Base-by-base conservation (phyloP, 2,888 invertebrate genomes). In the Archips crataeganus region DNA sequence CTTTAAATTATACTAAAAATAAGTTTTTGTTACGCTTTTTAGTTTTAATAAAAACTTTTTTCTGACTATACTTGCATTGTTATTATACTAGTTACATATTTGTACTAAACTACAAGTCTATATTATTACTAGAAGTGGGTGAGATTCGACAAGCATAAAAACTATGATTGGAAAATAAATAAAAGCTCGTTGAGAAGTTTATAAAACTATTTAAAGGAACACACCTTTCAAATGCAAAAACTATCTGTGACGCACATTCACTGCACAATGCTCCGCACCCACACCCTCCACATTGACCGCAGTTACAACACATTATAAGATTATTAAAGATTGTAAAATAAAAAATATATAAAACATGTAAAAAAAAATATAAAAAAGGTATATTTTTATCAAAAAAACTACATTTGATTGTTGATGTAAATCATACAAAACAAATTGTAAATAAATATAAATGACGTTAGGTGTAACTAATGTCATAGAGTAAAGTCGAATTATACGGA, bases 251-350 rank as follows among this genome's bases (percentile, higher is more conserved):
- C 4, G 57, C 57, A 57, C 57, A 57, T 1, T 32, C 57, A 32
- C 57, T 57, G 57, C 57, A 57, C 57, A 57, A 11, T 2, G 23
- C 32, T 11, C 57, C 57, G 57, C 57, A 57, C 6, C 73, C 69
- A 51, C 79, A 78, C 72, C 81, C 81, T 2, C 57, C 57, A 32
- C 57, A 57, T 0, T 32, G 10, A 10, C 57, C 23, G 32, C 57
- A 23, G 5, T 32, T 32, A 57, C 57, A 23, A 6, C 57, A 57
- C 57, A 57, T 57, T 57, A 32, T 57, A 11, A 23, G n/a, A n/a
- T n/a, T 57, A 57, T 5, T 32, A 57, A 57, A 57, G 11, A 57
- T 11, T 4, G 32, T 32, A 57, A 32, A 32, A 32, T 10, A 51
- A 54, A 49, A 49, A 5, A 13, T 49, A n/a, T 57, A 32, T 32